These are phyloP conservation scores for Leptosomus discolor DNA, from an alignment of 2,113 vertebrate genomes.

Conservation along the genomic window DNA sequence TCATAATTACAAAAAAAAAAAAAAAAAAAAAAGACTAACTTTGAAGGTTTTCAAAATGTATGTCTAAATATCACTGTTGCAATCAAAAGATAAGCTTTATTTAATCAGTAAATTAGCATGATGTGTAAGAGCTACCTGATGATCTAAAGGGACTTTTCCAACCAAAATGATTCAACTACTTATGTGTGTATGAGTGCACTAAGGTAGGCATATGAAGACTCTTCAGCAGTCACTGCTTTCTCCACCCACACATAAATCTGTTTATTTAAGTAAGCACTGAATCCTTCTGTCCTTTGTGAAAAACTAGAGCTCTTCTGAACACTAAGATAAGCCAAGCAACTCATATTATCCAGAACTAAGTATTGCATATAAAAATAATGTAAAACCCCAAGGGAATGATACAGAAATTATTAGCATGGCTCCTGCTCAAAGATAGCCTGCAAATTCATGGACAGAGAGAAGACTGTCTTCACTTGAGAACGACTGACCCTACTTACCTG, in stretches of 20 bases:
- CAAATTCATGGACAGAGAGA: neutral
- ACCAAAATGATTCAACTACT: too few species aligned
- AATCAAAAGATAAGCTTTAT: neutral
- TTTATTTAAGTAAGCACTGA: neutral
- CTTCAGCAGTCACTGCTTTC: neutral
- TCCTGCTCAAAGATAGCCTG: neutral
- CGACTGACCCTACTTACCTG: neutral
- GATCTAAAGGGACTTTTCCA: too few species aligned
- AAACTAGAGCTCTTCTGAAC: neutral
- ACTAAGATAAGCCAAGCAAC: neutral
- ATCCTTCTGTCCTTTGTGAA: neutral
- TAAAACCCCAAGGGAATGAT: neutral
- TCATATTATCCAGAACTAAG: neutral
- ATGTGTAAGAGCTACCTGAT: too few species aligned
- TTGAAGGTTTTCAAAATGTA: neutral
- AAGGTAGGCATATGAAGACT: neutral
- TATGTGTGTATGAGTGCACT: neutral
- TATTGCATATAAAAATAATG: neutral
- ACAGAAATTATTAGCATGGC: neutral
- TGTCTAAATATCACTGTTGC: neutral
- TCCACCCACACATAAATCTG: neutral
- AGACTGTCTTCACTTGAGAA: neutral
- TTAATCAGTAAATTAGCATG: neutral
- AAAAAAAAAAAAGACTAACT: neutral
- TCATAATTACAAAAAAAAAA: too few species aligned